Evolutionary conservation across 2,888 invertebrate genomes (phyloP), one percentile per base, ranked within the genome.

Genomic region (Athalia cordata): DNA sequence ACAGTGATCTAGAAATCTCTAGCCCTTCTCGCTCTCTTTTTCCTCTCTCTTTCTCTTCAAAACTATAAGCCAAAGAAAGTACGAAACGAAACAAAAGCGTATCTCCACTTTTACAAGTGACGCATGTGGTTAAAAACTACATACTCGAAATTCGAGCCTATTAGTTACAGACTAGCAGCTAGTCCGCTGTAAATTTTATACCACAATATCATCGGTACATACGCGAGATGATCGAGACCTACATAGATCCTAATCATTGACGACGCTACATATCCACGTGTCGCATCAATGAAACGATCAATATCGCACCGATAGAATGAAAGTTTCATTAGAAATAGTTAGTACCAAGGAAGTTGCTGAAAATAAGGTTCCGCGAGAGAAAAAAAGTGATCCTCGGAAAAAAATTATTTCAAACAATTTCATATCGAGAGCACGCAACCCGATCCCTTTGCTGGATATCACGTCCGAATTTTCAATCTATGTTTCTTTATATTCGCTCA

Each of bases 231-330:
- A 29, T 68, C 68, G 49, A 72, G 72, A 72, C 72, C 72, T 59
- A 72, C 11, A 72, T 72, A 72, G 59, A 72, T 72, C 8, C 29
- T 72, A 59, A 45, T 72, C 72, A 59, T 13, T n/a, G 47, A 52
- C 9, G 15, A 68, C 43, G 52, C 68, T 68, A 29, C 29, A 29
- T 29, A 50, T 50, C 6, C n/a, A 59, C n/a, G 15, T 59, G 15
- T 59, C 47, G 15, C 29, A 29, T 13, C 13, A 9, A 47, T 59
- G 9, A 9, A 8, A n/a, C 45, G 57, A 59, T 59, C 72, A 47
- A 59, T 57, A 47, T 72, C 59, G 47, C 47, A n/a, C 59, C 72
- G 52, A 3, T 72, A n/a, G 43, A 29, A 55, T 52, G 43, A 68
- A 68, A 68, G 50, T 68, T 52, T 43, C 50, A 68, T 68, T 68